Evolutionary conservation across 2,888 invertebrate species (phyloP).

Genomic region (Drepana falcataria): DNA sequence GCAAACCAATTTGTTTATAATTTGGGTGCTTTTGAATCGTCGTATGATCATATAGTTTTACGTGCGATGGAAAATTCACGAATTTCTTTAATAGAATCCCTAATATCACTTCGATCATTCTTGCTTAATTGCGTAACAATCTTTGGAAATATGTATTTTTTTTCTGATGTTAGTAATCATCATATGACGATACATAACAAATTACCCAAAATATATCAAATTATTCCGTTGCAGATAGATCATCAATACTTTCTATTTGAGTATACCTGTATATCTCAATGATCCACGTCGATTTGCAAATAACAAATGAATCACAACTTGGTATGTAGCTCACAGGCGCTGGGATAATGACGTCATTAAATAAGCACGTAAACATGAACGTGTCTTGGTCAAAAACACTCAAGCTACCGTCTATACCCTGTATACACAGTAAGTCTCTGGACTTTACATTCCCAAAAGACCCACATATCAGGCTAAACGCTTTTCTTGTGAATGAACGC

Average conservation of each 20-base stretch:
- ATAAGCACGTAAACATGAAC: slow-evolving; percentile 88
- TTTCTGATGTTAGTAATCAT: no score
- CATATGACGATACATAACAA: no score
- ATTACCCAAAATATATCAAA: no score
- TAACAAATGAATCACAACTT: slow-evolving; percentile 91
- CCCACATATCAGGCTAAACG: slow-evolving; percentile 88
- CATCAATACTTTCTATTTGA: not conserved
- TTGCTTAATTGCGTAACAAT: no score
- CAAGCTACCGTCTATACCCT: slow-evolving; percentile 92
- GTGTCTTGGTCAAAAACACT: slow-evolving; percentile 96
- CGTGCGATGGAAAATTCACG: no score
- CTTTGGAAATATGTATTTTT: no score
- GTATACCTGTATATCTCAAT: slow-evolving; percentile 90
- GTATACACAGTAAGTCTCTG: slow-evolving; percentile 93
- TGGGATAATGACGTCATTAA: slow-evolving; percentile 90
- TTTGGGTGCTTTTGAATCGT: no score
- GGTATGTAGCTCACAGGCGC: slow-evolving; percentile 89
- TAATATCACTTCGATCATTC: no score
- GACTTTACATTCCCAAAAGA: slow-evolving; percentile 91
- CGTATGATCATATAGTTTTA: no score
- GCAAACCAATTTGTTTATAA: no score
- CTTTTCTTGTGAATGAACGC: slow-evolving; percentile 87
- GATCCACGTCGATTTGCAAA: slow-evolving; percentile 88
- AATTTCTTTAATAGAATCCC: no score
- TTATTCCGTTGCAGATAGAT: no score